Conservation (phyloP, 64 coral and sea anemone genomes). For the Catalaphyllia jardinei region DNA sequence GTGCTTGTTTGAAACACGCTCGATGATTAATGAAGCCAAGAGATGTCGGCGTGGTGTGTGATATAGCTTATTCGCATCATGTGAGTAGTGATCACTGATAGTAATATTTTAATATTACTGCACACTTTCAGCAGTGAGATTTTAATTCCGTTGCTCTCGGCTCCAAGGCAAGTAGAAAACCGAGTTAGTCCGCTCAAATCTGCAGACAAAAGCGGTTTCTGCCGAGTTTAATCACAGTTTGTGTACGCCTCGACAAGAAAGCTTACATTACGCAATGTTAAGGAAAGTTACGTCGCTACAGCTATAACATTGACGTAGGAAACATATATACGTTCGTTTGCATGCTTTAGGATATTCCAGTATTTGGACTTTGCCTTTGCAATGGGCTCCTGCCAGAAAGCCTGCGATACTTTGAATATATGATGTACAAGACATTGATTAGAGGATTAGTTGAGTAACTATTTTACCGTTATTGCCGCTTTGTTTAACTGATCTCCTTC, state of each 20-base stretch:
- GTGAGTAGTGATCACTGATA: background rate
- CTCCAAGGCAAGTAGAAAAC: background rate
- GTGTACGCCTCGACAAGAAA: background rate
- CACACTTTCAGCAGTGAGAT: background rate
- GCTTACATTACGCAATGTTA: background rate
- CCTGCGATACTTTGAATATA: background rate
- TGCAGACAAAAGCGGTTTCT: background rate
- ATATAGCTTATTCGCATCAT: background rate
- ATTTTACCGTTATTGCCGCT: no score
- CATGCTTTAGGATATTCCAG: background rate
- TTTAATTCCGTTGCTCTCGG: background rate
- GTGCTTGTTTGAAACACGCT: background rate
- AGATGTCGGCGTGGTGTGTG: background rate
- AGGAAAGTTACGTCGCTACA: background rate
- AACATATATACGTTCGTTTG: background rate
- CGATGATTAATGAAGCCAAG: background rate
- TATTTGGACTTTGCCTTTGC: background rate
- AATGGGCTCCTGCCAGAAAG: background rate
- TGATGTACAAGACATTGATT: background rate
- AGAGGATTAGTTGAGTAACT: no score
- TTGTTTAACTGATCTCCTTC: no score
- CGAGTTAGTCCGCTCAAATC: background rate
- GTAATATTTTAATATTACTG: background rate
- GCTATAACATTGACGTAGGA: background rate
- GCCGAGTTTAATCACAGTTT: background rate